Percentiles rank a stretch among this genome's conserved stretches.
phyloP scores from a whole-genome alignment of 2,797 vertebrate genomes.

The Galago senegalensis region DNA sequence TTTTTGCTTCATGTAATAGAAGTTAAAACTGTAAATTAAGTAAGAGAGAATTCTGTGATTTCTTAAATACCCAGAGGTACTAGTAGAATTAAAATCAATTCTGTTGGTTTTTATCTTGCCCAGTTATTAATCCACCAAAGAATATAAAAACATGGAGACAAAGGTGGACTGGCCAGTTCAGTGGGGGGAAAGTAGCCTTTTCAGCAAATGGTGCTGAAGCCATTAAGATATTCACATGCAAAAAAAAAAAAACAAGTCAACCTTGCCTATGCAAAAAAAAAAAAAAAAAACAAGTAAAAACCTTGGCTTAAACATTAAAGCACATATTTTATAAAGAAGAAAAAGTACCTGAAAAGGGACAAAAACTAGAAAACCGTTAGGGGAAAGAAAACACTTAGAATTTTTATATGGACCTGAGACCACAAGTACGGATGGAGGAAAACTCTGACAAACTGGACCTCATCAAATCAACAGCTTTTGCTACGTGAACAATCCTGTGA shows the following conservation, averaged over 20 bases:
- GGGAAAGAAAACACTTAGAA: background rate
- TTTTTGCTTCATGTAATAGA: conserved; percentile 18
- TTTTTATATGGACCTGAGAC: background rate
- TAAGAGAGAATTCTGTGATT: conserved; percentile 12
- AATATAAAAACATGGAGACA: background rate
- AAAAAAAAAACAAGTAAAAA: background rate
- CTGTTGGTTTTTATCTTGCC: background rate
- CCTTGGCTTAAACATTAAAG: background rate
- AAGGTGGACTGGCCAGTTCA: background rate
- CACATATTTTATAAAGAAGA: background rate
- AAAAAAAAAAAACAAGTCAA: background rate
- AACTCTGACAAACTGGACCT: background rate
- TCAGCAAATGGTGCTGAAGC: background rate
- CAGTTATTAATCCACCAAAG: background rate
- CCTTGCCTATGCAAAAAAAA: background rate
- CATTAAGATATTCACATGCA: fast-evolving
- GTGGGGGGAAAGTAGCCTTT: background rate
- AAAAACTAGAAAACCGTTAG: background rate
- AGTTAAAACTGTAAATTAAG: conserved; percentile 32
- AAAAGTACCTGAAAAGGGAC: background rate
- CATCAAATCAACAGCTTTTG: background rate
- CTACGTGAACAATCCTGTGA: background rate
- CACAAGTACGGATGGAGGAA: background rate
- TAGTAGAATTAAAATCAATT: background rate
- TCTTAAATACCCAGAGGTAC: conserved; percentile 33